Base-by-base conservation (phyloP, 2,888 invertebrate species). In the Mystacides longicornis region DNA sequence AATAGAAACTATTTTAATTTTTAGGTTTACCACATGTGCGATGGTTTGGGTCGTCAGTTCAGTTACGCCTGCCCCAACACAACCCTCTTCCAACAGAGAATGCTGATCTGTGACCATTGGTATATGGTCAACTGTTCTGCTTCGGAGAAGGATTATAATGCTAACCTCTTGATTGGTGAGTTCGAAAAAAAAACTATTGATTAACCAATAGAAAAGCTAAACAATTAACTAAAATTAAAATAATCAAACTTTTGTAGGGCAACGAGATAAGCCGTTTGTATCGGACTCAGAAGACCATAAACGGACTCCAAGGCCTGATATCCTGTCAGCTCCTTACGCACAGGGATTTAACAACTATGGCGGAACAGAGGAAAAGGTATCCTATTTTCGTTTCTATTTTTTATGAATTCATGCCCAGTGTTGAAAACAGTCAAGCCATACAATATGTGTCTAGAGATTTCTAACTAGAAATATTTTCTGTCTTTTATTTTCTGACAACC, bases 21-120 rank as follows among this genome's bases (percentile, higher is more conserved):
- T 11, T 71, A 87, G 87, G 81, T 86, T 61, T 89, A 89, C 71
- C 87, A 89, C 73, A 87, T 88, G 87, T 88, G 88, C 68, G 87
- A 87, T 66, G 86, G 82, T 1, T 74, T 87, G 45, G 87, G 87
- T 0, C 74, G 87, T 0, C 85, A 86, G 73, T 89, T 87, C 72
- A 87, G 83, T 70, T 87, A 88, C 71, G 78, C 82, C 21, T 89
- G 89, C 64, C 88, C 88, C 22, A 87, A 87, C 71, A 86, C 86
- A 43, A 88, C 88, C 5, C 78, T 87, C 51, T 88, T 88, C 74
- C 88, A 88, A 68, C 88, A 88, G 69, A 74, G 87, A 48, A 87
- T 88, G 87, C 76, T 88, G 59, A 82, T 89, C 67, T 89, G 88
- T 67, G 87, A 88, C 70, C 88, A 89, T 68, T 85, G 84, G 87